Conservation (phyloP, 2,797 vertebrate species). For the Meda fulgida region DNA sequence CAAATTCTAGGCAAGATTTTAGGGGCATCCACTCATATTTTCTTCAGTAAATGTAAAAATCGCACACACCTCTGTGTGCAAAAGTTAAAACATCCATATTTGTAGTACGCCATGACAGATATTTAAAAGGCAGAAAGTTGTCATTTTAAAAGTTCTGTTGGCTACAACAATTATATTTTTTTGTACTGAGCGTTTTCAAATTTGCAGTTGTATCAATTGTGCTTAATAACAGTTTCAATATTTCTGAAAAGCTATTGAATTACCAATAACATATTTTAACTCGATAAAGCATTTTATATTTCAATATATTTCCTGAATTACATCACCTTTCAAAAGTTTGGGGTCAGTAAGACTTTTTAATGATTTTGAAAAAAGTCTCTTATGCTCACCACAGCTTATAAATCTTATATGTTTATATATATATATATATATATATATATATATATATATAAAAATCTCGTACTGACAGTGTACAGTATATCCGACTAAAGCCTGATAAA, state of each 20-base stretch:
- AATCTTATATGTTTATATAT: too few species aligned
- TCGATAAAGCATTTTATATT: background rate
- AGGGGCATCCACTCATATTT: background rate
- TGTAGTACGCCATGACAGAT: background rate
- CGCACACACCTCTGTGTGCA: background rate
- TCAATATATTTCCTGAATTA: background rate
- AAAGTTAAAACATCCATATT: background rate
- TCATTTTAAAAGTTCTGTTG: background rate
- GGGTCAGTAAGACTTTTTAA: background rate
- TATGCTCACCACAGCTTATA: background rate
- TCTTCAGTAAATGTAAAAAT: background rate
- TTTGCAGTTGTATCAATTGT: background rate
- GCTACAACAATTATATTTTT: too few species aligned
- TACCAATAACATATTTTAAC: background rate
- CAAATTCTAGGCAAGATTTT: background rate
- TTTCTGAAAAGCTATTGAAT: background rate
- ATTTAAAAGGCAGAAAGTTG: background rate
- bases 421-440: too few species aligned
- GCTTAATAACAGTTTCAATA: background rate
- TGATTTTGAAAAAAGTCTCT: background rate
- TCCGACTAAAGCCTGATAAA: constrained; percentile 9
- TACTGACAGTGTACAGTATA: background rate
- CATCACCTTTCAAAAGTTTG: background rate
- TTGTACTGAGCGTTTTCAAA: too few species aligned
- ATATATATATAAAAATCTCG: background rate